Evolutionary conservation across 1,140 invertebrate genomes (phyloP).

Genomic region (Neodiprion pinetum): DNA sequence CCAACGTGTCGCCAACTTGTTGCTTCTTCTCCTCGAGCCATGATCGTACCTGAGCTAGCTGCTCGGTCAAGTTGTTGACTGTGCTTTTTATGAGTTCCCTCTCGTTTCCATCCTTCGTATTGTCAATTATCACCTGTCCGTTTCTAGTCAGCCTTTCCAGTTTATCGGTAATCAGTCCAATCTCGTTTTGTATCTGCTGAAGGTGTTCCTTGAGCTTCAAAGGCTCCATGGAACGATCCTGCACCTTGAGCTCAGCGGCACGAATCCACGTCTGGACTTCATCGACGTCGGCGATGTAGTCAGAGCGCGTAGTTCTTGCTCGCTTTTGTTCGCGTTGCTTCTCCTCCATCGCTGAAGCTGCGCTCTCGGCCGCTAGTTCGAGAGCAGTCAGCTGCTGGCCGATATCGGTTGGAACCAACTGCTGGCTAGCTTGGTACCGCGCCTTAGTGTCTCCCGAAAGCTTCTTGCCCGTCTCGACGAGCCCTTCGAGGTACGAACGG

Average conservation of each 20-base stretch:
- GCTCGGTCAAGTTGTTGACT: slow-evolving; percentile 76
- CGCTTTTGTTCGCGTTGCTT: slow-evolving; percentile 86
- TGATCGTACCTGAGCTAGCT: slow-evolving; percentile 76
- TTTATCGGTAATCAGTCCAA: slow-evolving; percentile 75
- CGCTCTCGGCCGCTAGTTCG: slow-evolving; percentile 80
- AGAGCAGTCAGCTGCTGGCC: slow-evolving; percentile 77
- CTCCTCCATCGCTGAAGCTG: slow-evolving; percentile 81
- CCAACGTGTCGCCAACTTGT: slow-evolving; percentile 84
- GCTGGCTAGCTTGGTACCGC: slow-evolving; percentile 71
- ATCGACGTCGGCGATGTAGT: slow-evolving; percentile 81
- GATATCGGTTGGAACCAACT: slow-evolving; percentile 77
- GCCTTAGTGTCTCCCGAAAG: slow-evolving; percentile 72
- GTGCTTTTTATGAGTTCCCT: slow-evolving; percentile 78
- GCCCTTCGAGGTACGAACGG: slow-evolving; percentile 61
- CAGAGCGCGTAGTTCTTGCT: slow-evolving; percentile 79
- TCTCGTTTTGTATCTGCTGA: slow-evolving; percentile 78
- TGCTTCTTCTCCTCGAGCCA: slow-evolving; percentile 84
- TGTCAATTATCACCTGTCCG: slow-evolving; percentile 79
- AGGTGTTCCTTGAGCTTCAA: slow-evolving; percentile 78
- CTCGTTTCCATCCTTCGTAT: slow-evolving; percentile 79
- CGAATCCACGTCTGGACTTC: slow-evolving; percentile 83
- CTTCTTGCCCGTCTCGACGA: slow-evolving; percentile 67
- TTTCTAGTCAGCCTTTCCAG: slow-evolving; percentile 80
- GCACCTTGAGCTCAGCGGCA: slow-evolving; percentile 80
- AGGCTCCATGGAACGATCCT: slow-evolving; percentile 81